Percentiles rank a stretch among this genome's conserved stretches.
These are phyloP conservation scores for Carposina sasakii DNA, from an alignment of 1,140 invertebrate genomes.

Conservation along the genomic window DNA sequence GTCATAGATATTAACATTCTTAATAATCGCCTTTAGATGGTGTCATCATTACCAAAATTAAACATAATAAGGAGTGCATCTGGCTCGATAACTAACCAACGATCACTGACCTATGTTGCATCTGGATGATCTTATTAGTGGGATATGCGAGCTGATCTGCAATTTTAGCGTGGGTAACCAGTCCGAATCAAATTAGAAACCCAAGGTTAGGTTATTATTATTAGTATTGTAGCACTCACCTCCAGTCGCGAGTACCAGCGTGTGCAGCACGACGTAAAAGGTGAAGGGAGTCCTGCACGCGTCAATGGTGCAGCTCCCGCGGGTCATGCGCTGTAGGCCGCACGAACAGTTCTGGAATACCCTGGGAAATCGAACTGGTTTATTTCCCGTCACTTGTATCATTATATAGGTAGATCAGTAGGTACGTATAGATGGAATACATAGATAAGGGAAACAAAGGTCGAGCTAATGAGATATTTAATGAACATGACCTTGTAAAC, in stretches of 20 bases:
- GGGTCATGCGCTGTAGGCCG: constrained; percentile 28
- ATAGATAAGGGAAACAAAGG: too few relatives aligned
- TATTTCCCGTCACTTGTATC: neutral
- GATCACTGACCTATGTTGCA: neutral
- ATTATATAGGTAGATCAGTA: neutral
- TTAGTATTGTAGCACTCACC: constrained; percentile 24
- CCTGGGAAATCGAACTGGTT: constrained; percentile 17
- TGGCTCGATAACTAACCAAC: neutral
- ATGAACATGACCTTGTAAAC: too few relatives aligned
- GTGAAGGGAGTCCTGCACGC: constrained; percentile 33
- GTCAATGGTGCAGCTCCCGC: constrained; percentile 38
- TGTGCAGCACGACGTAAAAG: constrained; percentile 45
- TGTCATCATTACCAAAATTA: too few relatives aligned
- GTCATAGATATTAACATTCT: too few relatives aligned
- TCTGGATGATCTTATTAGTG: neutral
- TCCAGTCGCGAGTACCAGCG: constrained; percentile 37
- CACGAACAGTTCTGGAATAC: constrained; percentile 44
- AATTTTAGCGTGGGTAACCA: neutral
- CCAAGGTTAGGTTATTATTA: neutral
- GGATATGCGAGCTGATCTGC: neutral
- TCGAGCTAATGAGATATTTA: too few relatives aligned
- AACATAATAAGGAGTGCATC: neutral
- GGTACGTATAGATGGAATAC: too few relatives aligned
- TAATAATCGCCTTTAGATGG: too few relatives aligned
- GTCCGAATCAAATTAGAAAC: neutral